Base-by-base conservation (phyloP, 2,797 vertebrate genomes). In the Ataeniobius toweri region DNA sequence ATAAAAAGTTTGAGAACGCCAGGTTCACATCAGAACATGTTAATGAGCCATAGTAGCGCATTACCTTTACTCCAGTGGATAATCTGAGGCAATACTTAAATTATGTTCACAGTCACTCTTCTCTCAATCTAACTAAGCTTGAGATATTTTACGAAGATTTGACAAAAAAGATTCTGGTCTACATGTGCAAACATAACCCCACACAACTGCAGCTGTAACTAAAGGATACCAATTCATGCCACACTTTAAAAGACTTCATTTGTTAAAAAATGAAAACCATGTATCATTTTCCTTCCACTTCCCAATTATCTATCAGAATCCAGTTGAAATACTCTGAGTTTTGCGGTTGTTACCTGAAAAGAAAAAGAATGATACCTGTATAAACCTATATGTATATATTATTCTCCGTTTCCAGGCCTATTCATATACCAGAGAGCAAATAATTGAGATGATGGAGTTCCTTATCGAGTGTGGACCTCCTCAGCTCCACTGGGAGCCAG, bases 401-500 rank as follows among this genome's bases (percentile, higher is more conserved):
- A 0, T 18, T 71, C 20, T 9, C 1, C 68, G 36, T 77, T 56
- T 80, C 9, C 79, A 99, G 98, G 96, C 97, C 0, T 97, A 96
- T 50, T 95, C 96, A 0, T 98, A 98, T 83, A 97, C 93, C 81
- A 96, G 97, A 3, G 97, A 99, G 79, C 98, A 99, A 92, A 96
- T 98, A 51, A 96, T 99, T 14, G 98, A 99, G 87, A 98, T 99
- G 97, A 98, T 98, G 96, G 98, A 99, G 88, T 99, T 98, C 80
- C 95, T 99, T 51, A 97, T 99, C 24, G 97, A 98, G 82, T 97
- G 96, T 10, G 97, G 96, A 0, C 97, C 97, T 3, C 96, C 95
- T 5, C 96, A 97, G 82, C 93, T 98, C 0, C 96, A 96, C 85
- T 99, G 98, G 98, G 98, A 98, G 69, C 96, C 98, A 0, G 98